Base-by-base conservation (phyloP, 2,888 invertebrate genomes). In the Apamea sordens region DNA sequence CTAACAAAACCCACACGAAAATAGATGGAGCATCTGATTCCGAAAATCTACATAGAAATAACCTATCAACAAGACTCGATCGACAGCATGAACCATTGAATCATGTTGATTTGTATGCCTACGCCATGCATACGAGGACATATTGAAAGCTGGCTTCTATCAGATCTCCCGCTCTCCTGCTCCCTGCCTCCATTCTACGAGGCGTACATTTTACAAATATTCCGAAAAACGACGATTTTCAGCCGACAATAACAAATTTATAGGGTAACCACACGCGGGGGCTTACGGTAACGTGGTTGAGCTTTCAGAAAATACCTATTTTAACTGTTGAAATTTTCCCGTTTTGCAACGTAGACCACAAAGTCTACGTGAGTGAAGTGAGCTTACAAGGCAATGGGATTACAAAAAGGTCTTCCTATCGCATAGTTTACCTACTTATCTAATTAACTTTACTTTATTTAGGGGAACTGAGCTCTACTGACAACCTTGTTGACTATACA, bases 61-160 rank as follows among this genome's bases (percentile, higher is more conserved):
- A 73, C 76, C 56, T 75, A 72, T 72, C 71, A 67, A 74, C 80
- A 63, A 70, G 67, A 2, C 64, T 59, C 73, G 73, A 75, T 86
- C 79, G 72, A 36, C 67, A 47, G 50, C 67, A 56, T 69, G 84
- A 73, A 63, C 67, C 65, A 69, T 41, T 73, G 79, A 74, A 74
- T 84, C 77, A 73, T 77, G 77, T 86, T 76, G 77, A 80, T 88
- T 86, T 74, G 77, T 78, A 88, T 83, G 79, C 86, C 71, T 77
- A 36, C 70, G 72, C 32, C 41, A 72, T 79, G 80, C 80, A 77
- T 79, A 74, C 64, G 21, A 78, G 76, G 80, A 77, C 80, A 73
- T 89, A 88, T 88, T 86, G 89, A 89, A 78, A 73, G 36, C 73
- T 76, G 73, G 81, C 69, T 83, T 78, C 80, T 78, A 88, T 89